Evolutionary conservation across 2,113 vertebrate species (phyloP).

Genomic region (Struthidea cinerea): DNA sequence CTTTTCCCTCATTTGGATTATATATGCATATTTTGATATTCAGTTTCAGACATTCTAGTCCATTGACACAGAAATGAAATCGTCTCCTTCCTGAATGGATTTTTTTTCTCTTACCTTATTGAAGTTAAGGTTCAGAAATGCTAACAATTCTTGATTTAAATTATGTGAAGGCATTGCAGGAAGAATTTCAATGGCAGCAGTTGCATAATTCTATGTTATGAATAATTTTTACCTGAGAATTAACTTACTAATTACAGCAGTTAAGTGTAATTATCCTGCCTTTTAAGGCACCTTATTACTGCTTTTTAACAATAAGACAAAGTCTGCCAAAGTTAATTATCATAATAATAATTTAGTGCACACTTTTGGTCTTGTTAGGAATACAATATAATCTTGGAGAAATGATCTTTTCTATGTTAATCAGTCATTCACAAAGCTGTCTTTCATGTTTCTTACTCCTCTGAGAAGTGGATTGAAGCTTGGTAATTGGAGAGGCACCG

Average conservation of each 20-base stretch:
- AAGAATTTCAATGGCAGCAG: slow-evolving; percentile 53
- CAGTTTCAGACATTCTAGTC: not conserved
- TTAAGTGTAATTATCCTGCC: slow-evolving; percentile 74
- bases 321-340: slow-evolving; percentile 67
- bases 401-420: slow-evolving; percentile 55
- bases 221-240: slow-evolving; percentile 66
- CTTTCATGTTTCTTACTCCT: slow-evolving; percentile 36
- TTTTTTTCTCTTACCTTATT: not conserved
- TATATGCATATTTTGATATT: not conserved
- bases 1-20: not conserved
- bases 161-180: not conserved
- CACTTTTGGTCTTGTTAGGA: slow-evolving; percentile 56
- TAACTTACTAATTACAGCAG: slow-evolving; percentile 75
- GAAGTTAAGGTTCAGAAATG: not conserved
- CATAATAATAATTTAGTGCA: slow-evolving; percentile 68
- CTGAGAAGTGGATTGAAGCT: slow-evolving; percentile 31
- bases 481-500: not conserved
- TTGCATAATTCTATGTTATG: slow-evolving; percentile 54
- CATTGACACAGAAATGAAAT: not conserved
- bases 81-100: not conserved
- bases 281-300: slow-evolving; percentile 68
- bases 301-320: slow-evolving; percentile 65
- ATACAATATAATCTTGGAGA: slow-evolving; percentile 58
- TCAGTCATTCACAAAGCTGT: slow-evolving; percentile 55
- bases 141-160: slow-evolving; percentile 35